Base-by-base conservation (phyloP, 2,888 invertebrate species). In the Parthenolecanium corni region DNA sequence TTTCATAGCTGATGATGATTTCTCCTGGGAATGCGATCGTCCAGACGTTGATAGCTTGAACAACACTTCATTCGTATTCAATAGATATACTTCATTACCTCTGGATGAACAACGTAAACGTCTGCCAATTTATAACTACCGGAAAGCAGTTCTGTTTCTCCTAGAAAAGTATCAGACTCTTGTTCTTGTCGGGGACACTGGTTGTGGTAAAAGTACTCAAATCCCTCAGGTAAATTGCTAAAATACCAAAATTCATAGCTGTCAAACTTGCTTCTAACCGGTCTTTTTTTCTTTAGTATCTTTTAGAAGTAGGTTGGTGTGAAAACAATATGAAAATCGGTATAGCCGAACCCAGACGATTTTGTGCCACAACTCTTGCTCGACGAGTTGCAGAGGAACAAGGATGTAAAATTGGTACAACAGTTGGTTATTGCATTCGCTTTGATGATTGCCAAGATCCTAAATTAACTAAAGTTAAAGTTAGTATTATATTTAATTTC, bases 191-290 rank as follows among this genome's bases (percentile, higher is more conserved):
- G 97, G 97, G 2, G 96, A 98, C 73, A 95, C 96, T 2, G 97
- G 97, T 24, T 90, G 89, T 69, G 95, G 96, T 38, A 92, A 97
- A 75, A 93, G 93, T 71, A 96, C 95, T 0, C 95, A 95, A 77
- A 82, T 95, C 66, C 92, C 93, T 53, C 92, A 91, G 83, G 91
- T 90, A 75, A 76, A 77, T 11, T 23, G 14, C 24, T 2, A 21
- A 11, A 23, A 12, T 24, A 56, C 16, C 23, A 20, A 16, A 58
- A 23, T n/a, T 16, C 42, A 21, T 52, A 56, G 46, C 54, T 36
- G 20, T 16, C 23, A 18, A 49, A 23, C 2, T 38, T 44, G 14
- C 2, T 38, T 44, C 4, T 24, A 12, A n/a, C 21, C 4, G n/a
- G n/a, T 46, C 14, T 38, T 11, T 20, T 6, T 57, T 65, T 62